Conservation (phyloP, 2,797 vertebrate species). For the Bradypus variegatus region DNA sequence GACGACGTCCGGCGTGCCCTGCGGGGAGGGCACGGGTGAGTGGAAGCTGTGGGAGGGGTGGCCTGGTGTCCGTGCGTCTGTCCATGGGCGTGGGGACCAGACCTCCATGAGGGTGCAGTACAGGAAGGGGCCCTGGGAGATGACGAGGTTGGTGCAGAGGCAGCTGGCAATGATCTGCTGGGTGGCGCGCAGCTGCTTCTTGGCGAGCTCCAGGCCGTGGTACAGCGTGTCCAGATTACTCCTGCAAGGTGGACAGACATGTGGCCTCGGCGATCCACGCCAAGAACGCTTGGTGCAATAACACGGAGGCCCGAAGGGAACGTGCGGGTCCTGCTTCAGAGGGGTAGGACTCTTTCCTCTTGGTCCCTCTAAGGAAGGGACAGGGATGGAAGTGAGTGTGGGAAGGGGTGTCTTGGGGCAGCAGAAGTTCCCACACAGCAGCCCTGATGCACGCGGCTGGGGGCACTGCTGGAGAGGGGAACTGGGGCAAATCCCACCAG, state of each 20-base stretch:
- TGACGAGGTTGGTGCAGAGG: slow-evolving; percentile 94
- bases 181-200: slow-evolving; percentile 89
- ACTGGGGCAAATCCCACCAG: accelerated
- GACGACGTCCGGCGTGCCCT: slow-evolving; percentile 93
- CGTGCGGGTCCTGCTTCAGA: neutral
- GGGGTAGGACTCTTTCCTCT: neutral
- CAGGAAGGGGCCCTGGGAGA: slow-evolving; percentile 97
- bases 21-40: neutral
- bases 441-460: neutral
- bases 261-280: neutral
- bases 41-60: neutral
- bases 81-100: neutral
- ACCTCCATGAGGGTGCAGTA: slow-evolving; percentile 98
- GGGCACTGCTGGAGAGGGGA: neutral
- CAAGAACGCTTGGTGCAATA: neutral
- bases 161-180: slow-evolving; percentile 97
- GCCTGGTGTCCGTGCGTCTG: accelerated
- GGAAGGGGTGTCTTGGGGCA: neutral
- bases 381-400: neutral
- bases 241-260: slow-evolving; percentile 68
- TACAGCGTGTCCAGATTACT: slow-evolving; percentile 89
- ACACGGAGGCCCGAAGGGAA: neutral
- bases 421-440: neutral
- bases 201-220: slow-evolving; percentile 87
- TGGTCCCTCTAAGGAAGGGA: neutral